A percentile compares a stretch with the other conserved stretches of the same genome.
Evolutionary conservation across 2,888 invertebrate genomes (phyloP).

Genomic region (Lasioglossum pauxillum): DNA sequence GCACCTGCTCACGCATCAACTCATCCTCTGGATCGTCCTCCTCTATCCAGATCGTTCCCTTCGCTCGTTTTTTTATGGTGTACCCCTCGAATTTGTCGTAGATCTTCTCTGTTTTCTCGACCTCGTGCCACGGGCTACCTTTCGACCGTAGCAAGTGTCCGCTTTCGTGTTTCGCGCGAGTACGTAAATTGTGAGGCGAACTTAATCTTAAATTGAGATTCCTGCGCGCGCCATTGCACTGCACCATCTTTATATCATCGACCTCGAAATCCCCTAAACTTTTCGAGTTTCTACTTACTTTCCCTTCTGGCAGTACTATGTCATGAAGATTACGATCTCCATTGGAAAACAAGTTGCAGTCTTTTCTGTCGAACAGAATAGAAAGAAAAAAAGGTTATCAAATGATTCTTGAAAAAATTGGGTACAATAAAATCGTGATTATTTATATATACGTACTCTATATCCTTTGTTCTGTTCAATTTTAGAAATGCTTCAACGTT

Average conservation of each 20-base stretch:
- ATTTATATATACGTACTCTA: constrained; percentile 72
- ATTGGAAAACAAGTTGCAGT: constrained; percentile 79
- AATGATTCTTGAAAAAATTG: not conserved
- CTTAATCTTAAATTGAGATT: constrained; percentile 79
- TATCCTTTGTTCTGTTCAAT: constrained; percentile 85
- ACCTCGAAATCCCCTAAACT: constrained; percentile 73
- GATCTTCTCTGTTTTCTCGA: constrained; percentile 78
- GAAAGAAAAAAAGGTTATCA: constrained; percentile 12
- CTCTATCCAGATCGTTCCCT: constrained; percentile 83
- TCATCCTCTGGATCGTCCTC: constrained; percentile 78
- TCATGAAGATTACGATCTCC: constrained; percentile 77
- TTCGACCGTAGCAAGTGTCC: constrained; percentile 82
- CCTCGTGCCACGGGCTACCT: constrained; percentile 81
- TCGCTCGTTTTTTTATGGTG: constrained; percentile 82
- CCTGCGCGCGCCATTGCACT: constrained; percentile 81
- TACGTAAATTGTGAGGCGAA: constrained; percentile 81
- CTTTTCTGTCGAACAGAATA: constrained; percentile 72
- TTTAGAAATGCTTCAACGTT: constrained; percentile 90
- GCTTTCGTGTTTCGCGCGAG: constrained; percentile 82
- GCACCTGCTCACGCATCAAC: constrained; percentile 66
- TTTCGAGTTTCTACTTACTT: constrained; percentile 73
- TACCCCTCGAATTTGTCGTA: constrained; percentile 82
- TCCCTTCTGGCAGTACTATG: constrained; percentile 74
- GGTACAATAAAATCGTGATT: not conserved
- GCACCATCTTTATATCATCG: constrained; percentile 81